Evolutionary conservation across 2,113 vertebrate species (phyloP).

Genomic region (Tragelaphus scriptus): DNA sequence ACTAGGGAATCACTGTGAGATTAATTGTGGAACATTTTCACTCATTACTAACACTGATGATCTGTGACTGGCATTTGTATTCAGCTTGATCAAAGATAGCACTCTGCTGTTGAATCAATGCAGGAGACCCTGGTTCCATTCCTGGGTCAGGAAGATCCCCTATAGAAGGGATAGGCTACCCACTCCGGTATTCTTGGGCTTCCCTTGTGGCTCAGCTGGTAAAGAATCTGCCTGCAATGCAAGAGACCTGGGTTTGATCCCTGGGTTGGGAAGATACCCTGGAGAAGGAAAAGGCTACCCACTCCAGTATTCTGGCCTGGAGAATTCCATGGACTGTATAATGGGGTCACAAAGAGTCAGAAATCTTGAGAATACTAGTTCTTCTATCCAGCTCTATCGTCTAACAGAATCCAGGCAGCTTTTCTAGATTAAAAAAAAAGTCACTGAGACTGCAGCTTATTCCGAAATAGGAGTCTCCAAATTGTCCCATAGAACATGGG

Average conservation of each 20-base stretch:
- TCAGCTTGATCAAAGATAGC: not conserved
- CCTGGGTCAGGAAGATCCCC: not conserved
- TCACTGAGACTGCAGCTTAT: not conserved
- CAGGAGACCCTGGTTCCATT: not conserved
- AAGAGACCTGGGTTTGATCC: not conserved
- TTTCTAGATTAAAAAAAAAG: not conserved
- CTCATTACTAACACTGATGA: not conserved
- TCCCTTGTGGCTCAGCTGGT: not conserved
- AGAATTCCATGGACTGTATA: not conserved
- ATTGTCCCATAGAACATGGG: not conserved
- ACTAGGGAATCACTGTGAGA: not conserved
- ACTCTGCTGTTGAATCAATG: not conserved
- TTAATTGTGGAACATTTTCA: not conserved
- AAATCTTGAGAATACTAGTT: not conserved
- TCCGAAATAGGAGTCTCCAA: not conserved
- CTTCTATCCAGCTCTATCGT: not conserved
- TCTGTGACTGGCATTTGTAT: not conserved
- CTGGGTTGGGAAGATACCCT: not conserved
- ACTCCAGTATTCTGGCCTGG: not conserved
- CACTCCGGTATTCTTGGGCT: not conserved
- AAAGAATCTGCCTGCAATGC: not conserved
- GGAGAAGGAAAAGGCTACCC: not conserved
- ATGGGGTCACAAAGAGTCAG: not conserved
- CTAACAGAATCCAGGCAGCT: not conserved
- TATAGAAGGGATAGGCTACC: not conserved